Base-by-base conservation (phyloP, 1,140 invertebrate genomes). In the Bicyclus anynana region DNA sequence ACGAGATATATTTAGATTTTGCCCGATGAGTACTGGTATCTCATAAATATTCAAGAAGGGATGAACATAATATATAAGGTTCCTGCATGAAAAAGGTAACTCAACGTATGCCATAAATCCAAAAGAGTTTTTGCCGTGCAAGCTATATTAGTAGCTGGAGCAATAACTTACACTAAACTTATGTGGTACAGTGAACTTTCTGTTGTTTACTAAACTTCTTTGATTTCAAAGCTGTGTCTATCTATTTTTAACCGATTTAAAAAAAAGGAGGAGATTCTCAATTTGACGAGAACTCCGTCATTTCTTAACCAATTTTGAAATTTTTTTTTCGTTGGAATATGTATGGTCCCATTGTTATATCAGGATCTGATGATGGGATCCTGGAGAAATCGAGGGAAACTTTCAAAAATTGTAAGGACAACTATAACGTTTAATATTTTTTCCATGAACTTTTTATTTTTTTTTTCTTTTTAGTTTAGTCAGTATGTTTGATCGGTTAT, bases 21-120 rank as follows among this genome's bases (percentile, higher is more conserved):
- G 16, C 12, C 37, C 37, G 16, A 40, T 40, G 37, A 40, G 37
- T 40, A 40, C 37, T 40, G 37, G 37, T 16, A 40, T 5, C 37
- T 40, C 37, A 17, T 40, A 40, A 40, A 40, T 40, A 40, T 40
- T 40, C 37, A 40, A 10, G 14, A 40, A 40, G 37, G 37, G 37
- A 40, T 40, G 37, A 40, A 40, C 37, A 40, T 40, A 40, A 40
- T 40, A 40, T 40, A 33, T 33, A 33, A 12, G 37, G 37, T 40
- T n/a, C 37, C 14, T 40, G 14, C 37, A 40, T 40, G 37, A 40
- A 14, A 40, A 40, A 40, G 37, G 37, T 40, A 40, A 40, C 37
- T 40, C 37, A 40, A 40, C 37, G 37, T 40, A 40, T 40, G 16
- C 37, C 37, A 40, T 40, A 40, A 40, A 40, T 40, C 37, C 37